Base-by-base conservation (phyloP, 2,888 invertebrate species). In the Tethea ocularis region DNA sequence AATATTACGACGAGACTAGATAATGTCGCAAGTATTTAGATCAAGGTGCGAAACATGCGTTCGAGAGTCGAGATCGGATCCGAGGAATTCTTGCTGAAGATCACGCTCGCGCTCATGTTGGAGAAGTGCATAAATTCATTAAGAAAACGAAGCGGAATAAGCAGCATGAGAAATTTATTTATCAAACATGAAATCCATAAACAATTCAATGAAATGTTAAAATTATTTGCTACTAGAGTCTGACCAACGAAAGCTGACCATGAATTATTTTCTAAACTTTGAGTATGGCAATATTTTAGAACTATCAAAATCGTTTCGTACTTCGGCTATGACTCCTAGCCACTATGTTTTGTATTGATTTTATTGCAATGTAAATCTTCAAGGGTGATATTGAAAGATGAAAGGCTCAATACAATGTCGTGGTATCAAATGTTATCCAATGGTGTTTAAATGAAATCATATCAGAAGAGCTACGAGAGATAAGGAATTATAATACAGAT, bases 21-120 rank as follows among this genome's bases (percentile, higher is more conserved):
- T 90, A 89, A 90, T 91, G 89, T 91, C 89, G 86, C 86, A 89
- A 88, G 89, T 90, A 93, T 93, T 92, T 91, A 92, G 92, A 92
- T 93, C 92, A 93, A 93, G 92, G 92, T 91, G 91, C 87, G 87
- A 90, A 89, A 88, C 88, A 86, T 87, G 89, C 88, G 88, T 84
- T 87, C 88, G 87, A 87, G 88, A 89, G 87, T 85, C 82, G 88
- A 88, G 88, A 89, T 86, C 84, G 85, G 86, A 85, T 85, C 85
- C 80, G 86, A 82, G 87, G 88, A 86, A 87, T 91, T 89, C 89
- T 88, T 84, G 84, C 84, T 82, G 86, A 87, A 86, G 87, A 90
- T 86, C 86, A 87, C 87, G 86, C 86, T 84, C 78, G 78, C 69
- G 74, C 74, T 85, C 74, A 78, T 77, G 73, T 75, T 72, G 71